These are phyloP conservation scores for Drosophila nigromelanica DNA, from an alignment of 1,140 invertebrate species.

Conservation along the genomic window DNA sequence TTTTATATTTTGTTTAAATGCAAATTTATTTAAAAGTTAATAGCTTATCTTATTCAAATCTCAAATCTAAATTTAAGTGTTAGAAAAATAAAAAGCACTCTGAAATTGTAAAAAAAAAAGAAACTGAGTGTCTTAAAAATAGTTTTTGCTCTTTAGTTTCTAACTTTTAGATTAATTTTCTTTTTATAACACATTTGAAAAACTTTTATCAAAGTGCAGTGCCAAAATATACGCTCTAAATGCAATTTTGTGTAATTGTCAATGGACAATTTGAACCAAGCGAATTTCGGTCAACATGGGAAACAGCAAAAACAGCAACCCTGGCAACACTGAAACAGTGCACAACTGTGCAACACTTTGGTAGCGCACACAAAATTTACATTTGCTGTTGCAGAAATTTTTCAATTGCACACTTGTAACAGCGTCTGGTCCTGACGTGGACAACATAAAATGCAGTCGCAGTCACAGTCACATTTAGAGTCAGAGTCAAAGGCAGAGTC, in stretches of 20 bases:
- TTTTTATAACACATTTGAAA: neutral
- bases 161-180: no score
- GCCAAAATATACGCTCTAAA: neutral
- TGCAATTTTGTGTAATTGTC: constrained; percentile 1
- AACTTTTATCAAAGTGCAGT: neutral
- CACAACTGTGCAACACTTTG: constrained; percentile 31
- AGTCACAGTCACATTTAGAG: constrained; percentile 24
- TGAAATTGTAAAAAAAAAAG: no score
- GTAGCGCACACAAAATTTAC: constrained; percentile 36
- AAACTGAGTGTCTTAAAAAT: no score
- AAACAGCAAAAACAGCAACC: constrained; percentile 10
- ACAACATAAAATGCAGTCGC: constrained; percentile 72
- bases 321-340: constrained; percentile 3
- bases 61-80: no score
- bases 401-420: constrained; percentile 63
- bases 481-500: constrained; percentile 8
- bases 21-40: no score
- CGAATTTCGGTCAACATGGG: constrained; percentile 3
- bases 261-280: constrained; percentile 1
- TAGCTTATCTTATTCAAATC: no score
- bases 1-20: no score
- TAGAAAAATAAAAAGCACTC: no score
- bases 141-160: no score
- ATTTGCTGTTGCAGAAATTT: constrained; percentile 51
- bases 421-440: constrained; percentile 62